Percentiles rank a stretch among this genome's conserved stretches.
These are phyloP conservation scores for Poeciliopsis turrubarensis DNA, from an alignment of 2,113 vertebrate species.

Conservation along the genomic window DNA sequence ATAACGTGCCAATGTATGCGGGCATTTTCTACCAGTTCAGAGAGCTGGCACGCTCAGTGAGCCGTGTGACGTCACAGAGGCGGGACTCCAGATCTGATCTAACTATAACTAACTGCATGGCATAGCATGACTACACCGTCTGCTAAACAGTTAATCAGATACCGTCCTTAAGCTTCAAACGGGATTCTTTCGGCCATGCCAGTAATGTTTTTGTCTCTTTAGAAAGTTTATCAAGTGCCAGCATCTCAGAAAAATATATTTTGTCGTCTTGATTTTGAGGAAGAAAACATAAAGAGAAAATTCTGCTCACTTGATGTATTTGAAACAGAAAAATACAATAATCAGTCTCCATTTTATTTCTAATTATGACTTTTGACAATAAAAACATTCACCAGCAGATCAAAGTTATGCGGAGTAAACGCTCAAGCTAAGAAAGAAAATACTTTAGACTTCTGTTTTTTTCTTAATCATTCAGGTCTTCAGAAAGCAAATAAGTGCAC, in stretches of 20 bases:
- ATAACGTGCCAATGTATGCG: slow-evolving; percentile 69
- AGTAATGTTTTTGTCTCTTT: slow-evolving; percentile 18
- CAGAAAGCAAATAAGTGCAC: neutral
- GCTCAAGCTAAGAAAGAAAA: neutral
- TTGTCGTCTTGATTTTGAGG: slow-evolving; percentile 9
- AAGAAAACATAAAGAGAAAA: slow-evolving; percentile 19
- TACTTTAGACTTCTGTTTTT: neutral
- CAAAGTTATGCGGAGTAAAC: neutral
- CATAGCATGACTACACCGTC: slow-evolving; percentile 30
- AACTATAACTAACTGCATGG: neutral
- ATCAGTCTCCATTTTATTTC: neutral
- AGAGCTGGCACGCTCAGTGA: slow-evolving; percentile 61
- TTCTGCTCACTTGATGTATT: neutral
- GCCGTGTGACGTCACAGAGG: slow-evolving; percentile 34
- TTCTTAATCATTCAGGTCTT: neutral
- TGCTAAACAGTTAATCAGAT: slow-evolving; percentile 42
- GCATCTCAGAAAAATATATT: slow-evolving; percentile 6
- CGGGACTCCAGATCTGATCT: slow-evolving; percentile 27
- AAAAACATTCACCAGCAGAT: neutral
- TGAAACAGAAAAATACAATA: neutral
- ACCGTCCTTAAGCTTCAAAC: slow-evolving; percentile 14
- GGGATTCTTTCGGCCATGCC: neutral
- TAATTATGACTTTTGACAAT: neutral
- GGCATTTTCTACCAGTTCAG: slow-evolving; percentile 51
- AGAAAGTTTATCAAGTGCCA: slow-evolving; percentile 7